Percentiles rank a stretch among this genome's conserved stretches.
phyloP scores from a whole-genome alignment of 2,888 invertebrate species.

The Exephanes ischioxanthus region DNA sequence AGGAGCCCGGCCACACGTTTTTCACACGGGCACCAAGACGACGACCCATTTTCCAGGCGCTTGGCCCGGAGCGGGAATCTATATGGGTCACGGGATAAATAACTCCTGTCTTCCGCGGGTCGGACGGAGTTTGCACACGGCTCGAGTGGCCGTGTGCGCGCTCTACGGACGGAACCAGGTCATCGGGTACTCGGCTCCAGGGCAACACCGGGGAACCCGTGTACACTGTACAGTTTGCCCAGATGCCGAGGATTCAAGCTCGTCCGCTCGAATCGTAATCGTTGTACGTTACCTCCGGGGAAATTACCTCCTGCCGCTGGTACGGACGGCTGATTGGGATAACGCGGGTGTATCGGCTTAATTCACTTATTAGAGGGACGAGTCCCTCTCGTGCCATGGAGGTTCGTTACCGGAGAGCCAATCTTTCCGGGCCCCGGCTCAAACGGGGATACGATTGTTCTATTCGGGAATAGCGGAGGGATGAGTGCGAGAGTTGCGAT shows the following conservation, averaged over 20 bases:
- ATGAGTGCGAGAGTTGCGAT: neutral
- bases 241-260: conserved; percentile 23
- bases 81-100: conserved; percentile 50
- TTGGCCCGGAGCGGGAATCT: conserved; percentile 23
- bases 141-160: neutral
- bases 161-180: conserved; percentile 46
- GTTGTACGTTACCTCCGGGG: conserved; percentile 21
- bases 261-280: conserved; percentile 24
- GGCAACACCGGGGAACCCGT: conserved; percentile 23
- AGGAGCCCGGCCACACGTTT: conserved; percentile 18
- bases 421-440: neutral
- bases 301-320: neutral
- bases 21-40: conserved; percentile 29
- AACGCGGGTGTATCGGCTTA: neutral
- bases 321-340: neutral
- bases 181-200: conserved; percentile 62
- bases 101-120: conserved; percentile 9
- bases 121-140: neutral
- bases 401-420: neutral
- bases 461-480: too few relatives aligned
- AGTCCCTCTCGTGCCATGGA: neutral
- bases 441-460: too few relatives aligned
- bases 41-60: conserved; percentile 55
- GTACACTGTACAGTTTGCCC: conserved; percentile 11
- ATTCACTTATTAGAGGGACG: neutral